These are phyloP conservation scores for Nematostella vectensis DNA, from an alignment of 92 coral and sea anemone species.

Conservation along the genomic window DNA sequence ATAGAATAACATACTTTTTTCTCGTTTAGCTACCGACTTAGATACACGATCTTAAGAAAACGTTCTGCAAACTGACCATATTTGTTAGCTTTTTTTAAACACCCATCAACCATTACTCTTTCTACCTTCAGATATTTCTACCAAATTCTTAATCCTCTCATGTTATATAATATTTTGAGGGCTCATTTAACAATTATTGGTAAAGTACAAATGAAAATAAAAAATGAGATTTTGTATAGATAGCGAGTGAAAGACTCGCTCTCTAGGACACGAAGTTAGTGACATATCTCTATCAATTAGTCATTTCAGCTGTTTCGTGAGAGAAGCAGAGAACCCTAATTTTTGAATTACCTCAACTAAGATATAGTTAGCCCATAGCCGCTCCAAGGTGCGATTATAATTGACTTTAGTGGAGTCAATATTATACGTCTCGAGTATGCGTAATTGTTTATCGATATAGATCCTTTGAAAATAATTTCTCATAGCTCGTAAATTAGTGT, in stretches of 20 bases:
- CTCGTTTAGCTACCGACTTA: not conserved
- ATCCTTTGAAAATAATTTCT: slow-evolving; percentile 5
- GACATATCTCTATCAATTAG: too few relatives aligned
- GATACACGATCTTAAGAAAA: slow-evolving; percentile 10
- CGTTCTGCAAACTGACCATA: slow-evolving; percentile 1
- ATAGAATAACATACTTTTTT: slow-evolving; percentile 20
- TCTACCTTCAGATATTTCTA: too few relatives aligned
- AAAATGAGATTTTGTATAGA: too few relatives aligned
- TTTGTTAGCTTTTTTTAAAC: not conserved
- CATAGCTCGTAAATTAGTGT: slow-evolving; percentile 4
- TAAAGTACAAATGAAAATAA: too few relatives aligned
- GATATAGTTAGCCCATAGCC: not conserved
- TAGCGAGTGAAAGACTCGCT: too few relatives aligned
- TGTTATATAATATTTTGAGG: too few relatives aligned
- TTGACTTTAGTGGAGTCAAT: slow-evolving; percentile 2
- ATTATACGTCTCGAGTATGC: not conserved
- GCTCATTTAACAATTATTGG: too few relatives aligned
- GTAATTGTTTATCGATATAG: slow-evolving; percentile 5
- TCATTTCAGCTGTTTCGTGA: too few relatives aligned
- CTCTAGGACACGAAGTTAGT: too few relatives aligned
- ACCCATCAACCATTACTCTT: too few relatives aligned
- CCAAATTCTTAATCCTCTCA: too few relatives aligned
- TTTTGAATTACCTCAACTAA: not conserved
- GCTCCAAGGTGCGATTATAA: not conserved
- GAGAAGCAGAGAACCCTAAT: too few relatives aligned